Evolutionary conservation across 2,888 invertebrate genomes (phyloP).

Genomic region (Epinotia demarniana): DNA sequence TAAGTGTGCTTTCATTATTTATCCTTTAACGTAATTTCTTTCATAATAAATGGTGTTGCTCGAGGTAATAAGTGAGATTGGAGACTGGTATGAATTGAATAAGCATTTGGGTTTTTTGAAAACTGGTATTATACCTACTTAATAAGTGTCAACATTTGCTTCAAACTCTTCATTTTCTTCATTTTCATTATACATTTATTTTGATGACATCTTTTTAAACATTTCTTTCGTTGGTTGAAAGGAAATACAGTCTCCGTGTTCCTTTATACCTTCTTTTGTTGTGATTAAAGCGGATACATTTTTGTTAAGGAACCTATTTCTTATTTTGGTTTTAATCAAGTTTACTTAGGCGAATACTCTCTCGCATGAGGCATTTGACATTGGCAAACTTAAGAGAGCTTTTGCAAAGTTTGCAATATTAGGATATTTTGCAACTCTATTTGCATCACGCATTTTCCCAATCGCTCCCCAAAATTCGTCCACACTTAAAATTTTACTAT

Average conservation of each 20-base stretch:
- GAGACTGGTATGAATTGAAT: too few relatives aligned
- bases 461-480: conserved; percentile 44
- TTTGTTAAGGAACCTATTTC: not conserved
- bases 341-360: conserved; percentile 14
- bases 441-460: conserved; percentile 25
- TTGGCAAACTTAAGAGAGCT: conserved; percentile 1
- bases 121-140: too few relatives aligned
- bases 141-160: too few relatives aligned
- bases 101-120: too few relatives aligned
- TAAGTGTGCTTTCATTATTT: too few relatives aligned
- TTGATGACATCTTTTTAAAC: not conserved
- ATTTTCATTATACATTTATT: too few relatives aligned
- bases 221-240: not conserved
- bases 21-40: too few relatives aligned
- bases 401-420: conserved; percentile 4
- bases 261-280: not conserved
- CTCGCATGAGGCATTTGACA: conserved; percentile 18
- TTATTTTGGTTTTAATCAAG: not conserved
- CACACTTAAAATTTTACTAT: conserved; percentile 38
- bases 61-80: too few relatives aligned
- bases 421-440: conserved; percentile 2
- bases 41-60: too few relatives aligned
- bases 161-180: too few relatives aligned
- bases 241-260: not conserved
- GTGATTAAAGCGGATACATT: conserved; percentile 1